Conservation (phyloP, 2,113 vertebrate species). For the Axis porcinus region DNA sequence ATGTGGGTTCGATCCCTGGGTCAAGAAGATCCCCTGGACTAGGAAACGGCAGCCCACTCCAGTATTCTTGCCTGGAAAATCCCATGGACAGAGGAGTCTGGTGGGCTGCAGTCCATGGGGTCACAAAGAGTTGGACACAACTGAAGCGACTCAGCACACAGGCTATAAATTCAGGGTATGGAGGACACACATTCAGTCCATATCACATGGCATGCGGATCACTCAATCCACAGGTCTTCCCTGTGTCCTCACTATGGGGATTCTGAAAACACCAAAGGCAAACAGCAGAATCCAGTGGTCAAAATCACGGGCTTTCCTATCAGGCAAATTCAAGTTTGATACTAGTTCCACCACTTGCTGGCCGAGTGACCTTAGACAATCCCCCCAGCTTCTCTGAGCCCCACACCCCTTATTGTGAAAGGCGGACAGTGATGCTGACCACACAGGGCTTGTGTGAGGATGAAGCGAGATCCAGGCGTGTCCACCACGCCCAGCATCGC, state of each 20-base stretch:
- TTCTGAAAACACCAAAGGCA: neutral
- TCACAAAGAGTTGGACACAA: neutral
- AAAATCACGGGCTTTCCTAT: neutral
- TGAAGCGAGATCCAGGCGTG: accelerated
- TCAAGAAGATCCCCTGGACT: neutral
- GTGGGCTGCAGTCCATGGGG: neutral
- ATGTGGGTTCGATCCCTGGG: neutral
- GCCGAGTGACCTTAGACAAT: neutral
- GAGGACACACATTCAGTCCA: neutral
- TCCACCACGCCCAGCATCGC: neutral
- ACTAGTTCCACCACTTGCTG: neutral
- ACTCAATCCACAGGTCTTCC: neutral
- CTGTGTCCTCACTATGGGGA: neutral
- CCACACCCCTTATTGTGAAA: neutral
- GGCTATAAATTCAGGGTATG: neutral
- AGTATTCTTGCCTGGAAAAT: neutral
- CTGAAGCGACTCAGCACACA: neutral
- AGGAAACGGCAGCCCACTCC: neutral
- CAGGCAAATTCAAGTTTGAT: neutral
- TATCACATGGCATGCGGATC: neutral
- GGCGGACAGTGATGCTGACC: neutral
- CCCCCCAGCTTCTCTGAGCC: neutral
- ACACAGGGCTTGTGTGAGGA: neutral
- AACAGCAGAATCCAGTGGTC: neutral
- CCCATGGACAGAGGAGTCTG: neutral